Conservation (phyloP, 2,888 invertebrate genomes). For the Apamea sordens region DNA sequence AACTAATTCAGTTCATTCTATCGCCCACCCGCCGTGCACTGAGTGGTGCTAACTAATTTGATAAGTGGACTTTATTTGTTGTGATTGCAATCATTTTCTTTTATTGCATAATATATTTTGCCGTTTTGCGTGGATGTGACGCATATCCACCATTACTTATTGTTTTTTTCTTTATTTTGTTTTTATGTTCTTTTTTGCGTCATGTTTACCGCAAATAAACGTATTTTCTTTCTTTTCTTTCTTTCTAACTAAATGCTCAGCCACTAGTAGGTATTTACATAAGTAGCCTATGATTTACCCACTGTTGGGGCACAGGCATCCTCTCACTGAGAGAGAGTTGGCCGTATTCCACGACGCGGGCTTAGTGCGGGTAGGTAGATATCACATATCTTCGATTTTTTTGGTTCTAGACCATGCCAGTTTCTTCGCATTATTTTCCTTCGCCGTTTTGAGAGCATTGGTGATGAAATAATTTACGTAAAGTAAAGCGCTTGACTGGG, state of each 20-base stretch:
- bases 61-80: slow-evolving; percentile 56
- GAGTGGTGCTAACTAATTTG: slow-evolving; percentile 52
- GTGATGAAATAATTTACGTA: background rate
- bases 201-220: no score
- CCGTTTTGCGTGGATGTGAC: no score
- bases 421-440: no score
- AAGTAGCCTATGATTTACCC: no score
- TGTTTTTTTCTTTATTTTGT: no score
- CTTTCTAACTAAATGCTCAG: background rate
- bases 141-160: no score
- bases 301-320: background rate
- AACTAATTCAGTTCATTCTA: slow-evolving; percentile 48
- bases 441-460: background rate
- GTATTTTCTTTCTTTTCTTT: no score
- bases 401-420: no score
- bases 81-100: slow-evolving; percentile 49
- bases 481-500: background rate
- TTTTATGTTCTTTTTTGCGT: no score
- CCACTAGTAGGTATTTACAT: background rate
- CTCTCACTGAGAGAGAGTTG: background rate
- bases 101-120: background rate
- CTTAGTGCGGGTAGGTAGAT: no score
- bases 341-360: no score
- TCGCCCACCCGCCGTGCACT: slow-evolving; percentile 32
- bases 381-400: no score